Percentiles rank a stretch among this genome's conserved stretches.
phyloP scores from a whole-genome alignment of 2,797 vertebrate genomes.

The Spatula clypeata region DNA sequence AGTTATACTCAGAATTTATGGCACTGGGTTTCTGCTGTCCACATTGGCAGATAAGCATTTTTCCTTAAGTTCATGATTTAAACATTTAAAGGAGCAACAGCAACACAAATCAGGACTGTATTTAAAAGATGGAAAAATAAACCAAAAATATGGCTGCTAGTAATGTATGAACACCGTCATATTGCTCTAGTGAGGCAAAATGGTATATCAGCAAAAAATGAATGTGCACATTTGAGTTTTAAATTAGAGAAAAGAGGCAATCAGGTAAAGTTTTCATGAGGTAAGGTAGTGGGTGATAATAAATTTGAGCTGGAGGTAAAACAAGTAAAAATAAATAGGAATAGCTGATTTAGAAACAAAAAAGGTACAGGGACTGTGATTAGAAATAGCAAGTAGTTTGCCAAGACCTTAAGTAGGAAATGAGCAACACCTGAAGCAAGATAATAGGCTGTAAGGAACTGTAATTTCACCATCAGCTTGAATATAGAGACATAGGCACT shows the following conservation, averaged over 20 bases:
- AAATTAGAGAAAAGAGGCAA: not conserved
- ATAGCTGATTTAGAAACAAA: not conserved
- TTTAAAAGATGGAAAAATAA: not conserved
- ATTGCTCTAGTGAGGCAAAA: not conserved
- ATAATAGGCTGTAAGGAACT: not conserved
- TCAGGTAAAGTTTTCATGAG: not conserved
- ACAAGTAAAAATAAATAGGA: accelerated
- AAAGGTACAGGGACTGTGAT: not conserved
- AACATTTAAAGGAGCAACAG: constrained; percentile 2
- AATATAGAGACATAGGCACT: not conserved
- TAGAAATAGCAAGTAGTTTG: not conserved
- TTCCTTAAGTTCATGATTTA: not conserved
- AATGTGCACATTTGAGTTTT: not conserved
- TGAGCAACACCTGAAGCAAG: not conserved
- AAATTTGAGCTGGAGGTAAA: not conserved
- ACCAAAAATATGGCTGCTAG: not conserved
- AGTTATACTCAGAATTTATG: not conserved
- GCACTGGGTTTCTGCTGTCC: not conserved
- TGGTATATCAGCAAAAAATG: not conserved
- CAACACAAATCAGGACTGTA: not conserved
- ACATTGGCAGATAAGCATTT: not conserved
- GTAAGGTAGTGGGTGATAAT: not conserved
- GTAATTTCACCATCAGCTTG: not conserved
- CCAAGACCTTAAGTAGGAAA: not conserved
- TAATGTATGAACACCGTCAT: not conserved